phyloP scores from a whole-genome alignment of 2,797 vertebrate species.

The Fistularia commersonii region DNA sequence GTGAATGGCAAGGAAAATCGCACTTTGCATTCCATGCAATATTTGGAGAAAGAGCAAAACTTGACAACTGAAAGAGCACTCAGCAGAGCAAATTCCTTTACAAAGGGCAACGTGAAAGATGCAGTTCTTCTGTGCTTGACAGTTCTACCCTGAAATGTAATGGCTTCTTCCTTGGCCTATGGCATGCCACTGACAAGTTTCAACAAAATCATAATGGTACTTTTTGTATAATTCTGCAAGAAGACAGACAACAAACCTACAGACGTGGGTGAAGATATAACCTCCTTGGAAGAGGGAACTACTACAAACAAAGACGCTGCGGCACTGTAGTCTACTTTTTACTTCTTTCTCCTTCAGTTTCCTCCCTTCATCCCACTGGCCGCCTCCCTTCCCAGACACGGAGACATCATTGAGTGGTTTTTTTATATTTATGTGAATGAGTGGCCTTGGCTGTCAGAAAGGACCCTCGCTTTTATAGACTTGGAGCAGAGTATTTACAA shows the following conservation, averaged over 20 bases:
- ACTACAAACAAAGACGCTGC: slow-evolving; percentile 23
- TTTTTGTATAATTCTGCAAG: neutral
- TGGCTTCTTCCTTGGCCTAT: neutral
- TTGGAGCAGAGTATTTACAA: slow-evolving; percentile 72
- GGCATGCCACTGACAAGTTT: neutral
- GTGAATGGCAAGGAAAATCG: slow-evolving; percentile 25
- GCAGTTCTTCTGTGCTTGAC: neutral
- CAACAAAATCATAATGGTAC: neutral
- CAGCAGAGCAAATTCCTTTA: no score
- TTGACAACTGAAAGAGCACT: neutral
- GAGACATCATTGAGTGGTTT: slow-evolving; percentile 64
- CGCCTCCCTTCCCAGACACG: slow-evolving; percentile 44
- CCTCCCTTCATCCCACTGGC: slow-evolving; percentile 37
- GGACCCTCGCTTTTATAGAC: slow-evolving; percentile 72
- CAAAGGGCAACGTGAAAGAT: no score
- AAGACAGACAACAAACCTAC: neutral
- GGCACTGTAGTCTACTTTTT: slow-evolving; percentile 17
- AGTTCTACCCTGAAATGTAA: neutral
- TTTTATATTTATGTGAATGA: slow-evolving; percentile 70
- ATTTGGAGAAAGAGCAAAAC: no score
- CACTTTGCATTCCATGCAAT: neutral
- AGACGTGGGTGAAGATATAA: neutral
- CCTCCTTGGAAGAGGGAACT: neutral
- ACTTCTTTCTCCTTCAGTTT: neutral
- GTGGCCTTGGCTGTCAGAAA: slow-evolving; percentile 68